Conservation (phyloP, 2,797 vertebrate genomes). For the Sebastiscus albofasciatus region DNA sequence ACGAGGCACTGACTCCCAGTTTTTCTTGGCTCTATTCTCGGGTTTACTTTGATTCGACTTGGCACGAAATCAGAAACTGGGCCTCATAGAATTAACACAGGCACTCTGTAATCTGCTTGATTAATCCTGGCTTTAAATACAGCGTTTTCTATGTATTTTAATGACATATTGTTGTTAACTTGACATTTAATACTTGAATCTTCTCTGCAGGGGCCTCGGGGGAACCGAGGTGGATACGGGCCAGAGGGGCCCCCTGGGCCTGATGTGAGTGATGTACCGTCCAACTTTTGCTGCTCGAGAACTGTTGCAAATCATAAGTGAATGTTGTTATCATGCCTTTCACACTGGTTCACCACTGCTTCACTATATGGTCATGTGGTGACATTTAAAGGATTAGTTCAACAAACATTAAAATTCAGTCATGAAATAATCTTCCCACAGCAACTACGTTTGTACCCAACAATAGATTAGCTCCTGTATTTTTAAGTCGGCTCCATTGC, state of each 20-base stretch:
- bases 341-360: background rate
- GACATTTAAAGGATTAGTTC: background rate
- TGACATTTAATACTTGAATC: constrained; percentile 7
- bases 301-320: background rate
- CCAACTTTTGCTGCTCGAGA: background rate
- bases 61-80: constrained; percentile 7
- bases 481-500: background rate
- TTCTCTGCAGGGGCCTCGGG: constrained; percentile 81
- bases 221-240: constrained; percentile 82
- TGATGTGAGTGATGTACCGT: constrained; percentile 73
- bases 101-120: constrained; percentile 5
- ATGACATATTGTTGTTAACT: background rate
- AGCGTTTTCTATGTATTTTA: background rate
- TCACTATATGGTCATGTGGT: background rate
- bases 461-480: background rate
- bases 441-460: background rate
- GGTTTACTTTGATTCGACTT: constrained; percentile 30
- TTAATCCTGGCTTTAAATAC: constrained; percentile 11
- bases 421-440: background rate
- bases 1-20: background rate
- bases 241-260: constrained; percentile 82
- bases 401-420: background rate
- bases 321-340: background rate
- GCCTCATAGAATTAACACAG: constrained; percentile 14
- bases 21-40: background rate